Conservation (phyloP, 2,113 vertebrate genomes). For the Mustelus asterias region DNA sequence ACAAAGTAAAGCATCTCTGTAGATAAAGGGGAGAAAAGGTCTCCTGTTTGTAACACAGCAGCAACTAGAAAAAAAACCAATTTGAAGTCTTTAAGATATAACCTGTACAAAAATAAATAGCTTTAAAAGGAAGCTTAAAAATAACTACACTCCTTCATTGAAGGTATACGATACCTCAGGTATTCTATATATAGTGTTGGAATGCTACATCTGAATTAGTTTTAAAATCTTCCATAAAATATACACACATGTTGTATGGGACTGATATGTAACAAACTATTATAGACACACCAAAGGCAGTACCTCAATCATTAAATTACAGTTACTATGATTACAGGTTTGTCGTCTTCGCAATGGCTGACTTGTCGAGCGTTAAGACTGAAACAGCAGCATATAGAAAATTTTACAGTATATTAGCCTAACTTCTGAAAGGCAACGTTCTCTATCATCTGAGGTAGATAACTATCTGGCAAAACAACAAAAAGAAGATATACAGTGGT, state of each 20-base stretch:
- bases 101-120: constrained; percentile 79
- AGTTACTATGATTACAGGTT: constrained; percentile 24
- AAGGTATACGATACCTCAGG: constrained; percentile 53
- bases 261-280: constrained; percentile 28
- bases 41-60: constrained; percentile 55
- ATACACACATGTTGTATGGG: constrained; percentile 19
- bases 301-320: constrained; percentile 33
- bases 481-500: constrained; percentile 49
- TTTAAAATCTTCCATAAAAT: constrained; percentile 37
- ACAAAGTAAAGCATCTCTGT: constrained; percentile 37
- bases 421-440: constrained; percentile 34
- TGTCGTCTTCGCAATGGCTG: constrained; percentile 1
- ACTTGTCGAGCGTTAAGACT: constrained; percentile 32
- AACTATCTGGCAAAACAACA: constrained; percentile 56
- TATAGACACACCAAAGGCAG: constrained; percentile 32
- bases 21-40: constrained; percentile 44
- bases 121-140: constrained; percentile 64
- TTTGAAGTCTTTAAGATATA: constrained; percentile 51
- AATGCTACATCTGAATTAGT: constrained; percentile 42
- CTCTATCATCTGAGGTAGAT: constrained; percentile 81
- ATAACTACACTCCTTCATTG: constrained; percentile 69
- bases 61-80: constrained; percentile 52
- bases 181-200: constrained; percentile 45
- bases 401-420: constrained; percentile 35
- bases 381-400: constrained; percentile 32